These are phyloP conservation scores for Cosmia pyralina DNA, from an alignment of 2,888 invertebrate genomes.

Conservation along the genomic window DNA sequence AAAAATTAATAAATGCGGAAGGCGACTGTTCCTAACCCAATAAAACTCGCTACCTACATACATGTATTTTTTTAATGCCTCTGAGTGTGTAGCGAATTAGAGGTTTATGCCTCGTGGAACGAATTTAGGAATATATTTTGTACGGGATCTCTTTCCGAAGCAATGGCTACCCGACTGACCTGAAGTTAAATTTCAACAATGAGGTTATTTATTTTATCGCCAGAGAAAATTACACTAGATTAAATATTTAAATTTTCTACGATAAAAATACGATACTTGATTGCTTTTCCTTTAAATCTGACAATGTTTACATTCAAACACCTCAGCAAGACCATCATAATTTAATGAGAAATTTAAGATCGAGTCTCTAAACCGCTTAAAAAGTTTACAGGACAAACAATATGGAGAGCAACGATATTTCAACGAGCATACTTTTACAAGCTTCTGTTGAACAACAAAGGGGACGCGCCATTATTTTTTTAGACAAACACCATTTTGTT, in stretches of 20 bases:
- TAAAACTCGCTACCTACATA: slow-evolving; percentile 26
- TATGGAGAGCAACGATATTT: slow-evolving; percentile 28
- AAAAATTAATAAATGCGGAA: slow-evolving; percentile 59
- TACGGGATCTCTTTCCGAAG: neutral
- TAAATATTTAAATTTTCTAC: neutral
- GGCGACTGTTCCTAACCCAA: slow-evolving; percentile 32
- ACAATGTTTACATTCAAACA: slow-evolving; percentile 8
- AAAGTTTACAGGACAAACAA: slow-evolving; percentile 35
- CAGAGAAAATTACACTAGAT: neutral
- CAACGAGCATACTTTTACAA: slow-evolving; percentile 46
- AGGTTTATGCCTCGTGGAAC: slow-evolving; percentile 14
- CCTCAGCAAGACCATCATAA: neutral
- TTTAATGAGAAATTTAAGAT: slow-evolving; percentile 4
- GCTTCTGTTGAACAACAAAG: slow-evolving; percentile 38
- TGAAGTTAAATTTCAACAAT: neutral
- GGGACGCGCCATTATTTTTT: slow-evolving; percentile 32
- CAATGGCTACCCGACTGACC: neutral
- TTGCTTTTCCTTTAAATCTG: slow-evolving; percentile 1
- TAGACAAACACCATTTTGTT: slow-evolving; percentile 43
- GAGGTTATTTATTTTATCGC: neutral
- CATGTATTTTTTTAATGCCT: slow-evolving; percentile 43
- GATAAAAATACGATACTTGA: neutral
- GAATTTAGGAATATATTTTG: slow-evolving; percentile 5
- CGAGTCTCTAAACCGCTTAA: neutral
- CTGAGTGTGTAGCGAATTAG: slow-evolving; percentile 18